Conservation (phyloP, 1,140 invertebrate species). For the Drosophila sturtevanti region DNA sequence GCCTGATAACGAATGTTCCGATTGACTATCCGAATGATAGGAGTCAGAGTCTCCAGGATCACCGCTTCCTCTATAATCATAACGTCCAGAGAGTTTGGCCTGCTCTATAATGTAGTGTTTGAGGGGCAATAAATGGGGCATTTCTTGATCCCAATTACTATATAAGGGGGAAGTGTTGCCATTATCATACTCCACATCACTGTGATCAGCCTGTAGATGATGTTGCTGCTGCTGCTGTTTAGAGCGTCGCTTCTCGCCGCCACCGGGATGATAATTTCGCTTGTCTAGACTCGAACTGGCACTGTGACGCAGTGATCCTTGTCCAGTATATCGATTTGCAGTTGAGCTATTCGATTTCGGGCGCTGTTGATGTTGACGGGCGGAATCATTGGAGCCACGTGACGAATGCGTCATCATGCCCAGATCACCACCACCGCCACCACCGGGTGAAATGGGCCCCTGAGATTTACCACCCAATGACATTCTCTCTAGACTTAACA, state of each 20-base stretch:
- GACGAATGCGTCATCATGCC: slow-evolving; percentile 77
- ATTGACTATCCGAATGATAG: slow-evolving; percentile 85
- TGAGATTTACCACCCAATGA: slow-evolving; percentile 53
- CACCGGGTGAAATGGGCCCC: slow-evolving; percentile 67
- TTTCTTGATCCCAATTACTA: slow-evolving; percentile 88
- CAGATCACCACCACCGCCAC: slow-evolving; percentile 51
- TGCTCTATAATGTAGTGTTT: slow-evolving; percentile 95
- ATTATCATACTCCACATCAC: slow-evolving; percentile 84
- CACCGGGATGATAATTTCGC: slow-evolving; percentile 82
- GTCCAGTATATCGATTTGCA: slow-evolving; percentile 56
- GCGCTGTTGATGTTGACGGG: slow-evolving; percentile 41
- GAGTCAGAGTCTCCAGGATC: slow-evolving; percentile 88
- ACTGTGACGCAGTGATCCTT: slow-evolving; percentile 67
- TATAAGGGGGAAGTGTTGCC: slow-evolving; percentile 87
- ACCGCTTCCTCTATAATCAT: slow-evolving; percentile 83
- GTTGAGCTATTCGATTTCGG: slow-evolving; percentile 68
- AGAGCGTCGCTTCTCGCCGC: slow-evolving; percentile 74
- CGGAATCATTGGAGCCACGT: slow-evolving; percentile 73
- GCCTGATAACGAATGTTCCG: slow-evolving; percentile 84
- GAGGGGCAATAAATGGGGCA: slow-evolving; percentile 90
- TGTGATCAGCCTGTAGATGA: slow-evolving; percentile 65
- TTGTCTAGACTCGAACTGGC: slow-evolving; percentile 83
- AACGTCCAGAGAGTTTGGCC: slow-evolving; percentile 89
- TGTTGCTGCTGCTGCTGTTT: slow-evolving; percentile 60
- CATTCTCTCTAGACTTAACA: slow-evolving; percentile 68